Evolutionary conservation across 2,113 vertebrate genomes (phyloP).

Genomic region (Irena cyanogastra): DNA sequence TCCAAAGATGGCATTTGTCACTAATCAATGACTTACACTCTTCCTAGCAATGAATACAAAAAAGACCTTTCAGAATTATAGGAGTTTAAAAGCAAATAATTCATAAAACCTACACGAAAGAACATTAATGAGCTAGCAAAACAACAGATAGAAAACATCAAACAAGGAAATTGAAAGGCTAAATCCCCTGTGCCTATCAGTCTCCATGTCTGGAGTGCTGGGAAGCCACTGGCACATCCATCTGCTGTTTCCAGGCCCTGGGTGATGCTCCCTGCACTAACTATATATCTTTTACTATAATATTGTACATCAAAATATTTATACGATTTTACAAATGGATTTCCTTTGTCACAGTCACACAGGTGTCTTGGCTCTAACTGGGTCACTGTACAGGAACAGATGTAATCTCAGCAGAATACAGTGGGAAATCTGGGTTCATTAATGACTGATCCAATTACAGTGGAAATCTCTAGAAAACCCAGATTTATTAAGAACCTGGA

Average conservation of each 20-base stretch:
- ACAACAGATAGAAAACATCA: background rate
- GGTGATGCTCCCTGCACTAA: background rate
- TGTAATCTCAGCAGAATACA: conserved; percentile 52
- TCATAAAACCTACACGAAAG: background rate
- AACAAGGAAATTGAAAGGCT: background rate
- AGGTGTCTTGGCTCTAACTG: conserved; percentile 25
- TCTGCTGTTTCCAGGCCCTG: background rate
- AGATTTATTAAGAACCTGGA: conserved; percentile 36
- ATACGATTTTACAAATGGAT: background rate
- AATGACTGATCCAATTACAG: conserved; percentile 47
- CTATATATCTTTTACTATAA: background rate
- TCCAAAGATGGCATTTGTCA: conserved; percentile 57
- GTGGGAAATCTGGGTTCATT: conserved; percentile 39
- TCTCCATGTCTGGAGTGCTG: background rate
- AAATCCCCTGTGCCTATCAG: background rate
- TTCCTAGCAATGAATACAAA: conserved; percentile 46
- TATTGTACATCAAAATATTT: background rate
- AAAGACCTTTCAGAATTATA: conserved; percentile 18
- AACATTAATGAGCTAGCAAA: conserved; percentile 3
- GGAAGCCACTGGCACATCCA: background rate
- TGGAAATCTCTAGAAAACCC: conserved; percentile 33
- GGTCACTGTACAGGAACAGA: conserved; percentile 32
- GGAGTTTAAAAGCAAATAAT: background rate
- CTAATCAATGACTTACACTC: conserved; percentile 48
- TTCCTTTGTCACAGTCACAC: background rate